phyloP scores from a whole-genome alignment of 2,888 invertebrate species.

The Hemicrepidius hirtus region DNA sequence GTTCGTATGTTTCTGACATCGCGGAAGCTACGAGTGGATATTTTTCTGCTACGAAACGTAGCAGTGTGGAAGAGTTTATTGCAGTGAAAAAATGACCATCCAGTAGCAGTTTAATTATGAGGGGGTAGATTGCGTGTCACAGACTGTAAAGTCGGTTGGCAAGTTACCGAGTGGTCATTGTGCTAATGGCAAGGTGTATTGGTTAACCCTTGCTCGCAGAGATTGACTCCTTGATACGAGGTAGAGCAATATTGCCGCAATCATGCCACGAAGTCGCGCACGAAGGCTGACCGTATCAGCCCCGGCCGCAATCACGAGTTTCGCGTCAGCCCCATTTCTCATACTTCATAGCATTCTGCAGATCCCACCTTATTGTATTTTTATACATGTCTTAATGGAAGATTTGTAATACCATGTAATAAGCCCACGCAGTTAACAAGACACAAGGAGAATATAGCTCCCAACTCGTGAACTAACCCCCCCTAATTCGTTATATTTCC shows the following conservation, averaged over 20 bases:
- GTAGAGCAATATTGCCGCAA: conserved; percentile 69
- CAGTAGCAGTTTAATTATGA: conserved; percentile 50
- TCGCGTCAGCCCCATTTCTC: conserved; percentile 48
- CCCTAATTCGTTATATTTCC: not conserved
- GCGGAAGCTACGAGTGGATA: conserved; percentile 23
- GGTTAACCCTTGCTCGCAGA: conserved; percentile 67
- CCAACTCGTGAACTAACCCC: not conserved
- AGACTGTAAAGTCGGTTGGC: conserved; percentile 58
- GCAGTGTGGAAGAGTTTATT: conserved; percentile 36
- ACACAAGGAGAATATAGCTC: conserved; percentile 2
- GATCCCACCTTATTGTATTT: conserved; percentile 38
- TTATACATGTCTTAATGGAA: conserved; percentile 37
- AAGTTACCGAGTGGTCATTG: conserved; percentile 66
- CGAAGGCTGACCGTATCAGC: conserved; percentile 56
- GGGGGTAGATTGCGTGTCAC: conserved; percentile 59
- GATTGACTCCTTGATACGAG: conserved; percentile 69
- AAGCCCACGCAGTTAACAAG: conserved; percentile 28
- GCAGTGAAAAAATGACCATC: conserved; percentile 52
- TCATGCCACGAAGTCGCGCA: conserved; percentile 65
- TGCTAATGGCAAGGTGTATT: conserved; percentile 69
- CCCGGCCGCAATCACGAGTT: conserved; percentile 43
- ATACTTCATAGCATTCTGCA: conserved; percentile 51
- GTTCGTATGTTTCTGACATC: conserved; percentile 17
- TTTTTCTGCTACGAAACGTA: conserved; percentile 26
- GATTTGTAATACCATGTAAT: conserved; percentile 31